phyloP scores from a whole-genome alignment of 2,113 vertebrate species.

The Anguilla japonica region DNA sequence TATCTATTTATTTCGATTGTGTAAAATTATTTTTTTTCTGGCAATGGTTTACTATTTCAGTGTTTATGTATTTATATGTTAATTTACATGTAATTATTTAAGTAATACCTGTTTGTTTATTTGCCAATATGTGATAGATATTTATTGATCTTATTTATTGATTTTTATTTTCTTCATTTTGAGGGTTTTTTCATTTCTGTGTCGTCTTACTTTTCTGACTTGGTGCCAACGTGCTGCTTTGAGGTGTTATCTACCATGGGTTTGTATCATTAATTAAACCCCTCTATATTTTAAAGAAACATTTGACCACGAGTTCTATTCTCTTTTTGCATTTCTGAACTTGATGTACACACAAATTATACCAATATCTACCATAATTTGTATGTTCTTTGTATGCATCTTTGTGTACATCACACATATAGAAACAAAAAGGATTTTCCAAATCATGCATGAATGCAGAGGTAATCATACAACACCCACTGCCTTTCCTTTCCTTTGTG shows the following conservation, averaged over 20 bases:
- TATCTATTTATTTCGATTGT: constrained; percentile 71
- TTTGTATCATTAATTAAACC: constrained; percentile 80
- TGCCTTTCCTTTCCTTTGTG: too few relatives aligned
- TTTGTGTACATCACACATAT: not conserved
- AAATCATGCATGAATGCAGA: not conserved
- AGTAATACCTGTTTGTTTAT: constrained; percentile 77
- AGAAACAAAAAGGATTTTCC: not conserved
- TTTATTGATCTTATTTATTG: constrained; percentile 74
- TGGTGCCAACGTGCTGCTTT: constrained; percentile 80
- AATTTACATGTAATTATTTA: constrained; percentile 73
- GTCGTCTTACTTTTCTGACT: constrained; percentile 76
- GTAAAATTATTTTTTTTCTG: constrained; percentile 58
- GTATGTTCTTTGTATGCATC: too few relatives aligned
- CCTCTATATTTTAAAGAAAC: constrained; percentile 75
- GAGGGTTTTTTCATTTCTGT: constrained; percentile 75
- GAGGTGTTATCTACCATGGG: constrained; percentile 78
- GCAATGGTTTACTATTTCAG: constrained; percentile 72
- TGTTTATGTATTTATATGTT: constrained; percentile 70
- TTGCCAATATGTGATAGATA: constrained; percentile 65
- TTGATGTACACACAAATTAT: not conserved
- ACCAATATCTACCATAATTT: too few relatives aligned
- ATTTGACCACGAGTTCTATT: not conserved
- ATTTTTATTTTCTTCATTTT: constrained; percentile 63
- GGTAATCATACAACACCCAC: not conserved
- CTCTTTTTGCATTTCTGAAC: not conserved